Conservation (phyloP, 2,888 invertebrate species). For the Erebia aethiops region DNA sequence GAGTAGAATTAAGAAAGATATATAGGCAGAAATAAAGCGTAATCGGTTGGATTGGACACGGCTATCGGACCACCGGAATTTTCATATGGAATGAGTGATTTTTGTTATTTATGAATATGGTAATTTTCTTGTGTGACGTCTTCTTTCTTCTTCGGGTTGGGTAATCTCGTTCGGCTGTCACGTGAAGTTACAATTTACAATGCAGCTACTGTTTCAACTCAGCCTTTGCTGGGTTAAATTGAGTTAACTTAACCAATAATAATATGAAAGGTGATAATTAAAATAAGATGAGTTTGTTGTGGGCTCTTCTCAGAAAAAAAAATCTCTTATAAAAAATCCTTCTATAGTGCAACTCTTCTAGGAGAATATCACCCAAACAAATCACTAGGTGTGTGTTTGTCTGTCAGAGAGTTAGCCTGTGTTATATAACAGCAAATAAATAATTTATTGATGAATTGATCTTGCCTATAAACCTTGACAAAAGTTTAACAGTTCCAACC, state of each 20-base stretch:
- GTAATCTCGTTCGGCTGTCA: constrained; percentile 10
- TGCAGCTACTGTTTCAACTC: constrained; percentile 6
- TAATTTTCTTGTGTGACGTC: constrained; percentile 25
- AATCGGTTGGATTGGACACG: constrained; percentile 66
- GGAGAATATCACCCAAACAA: too few relatives aligned
- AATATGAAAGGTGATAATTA: too few relatives aligned
- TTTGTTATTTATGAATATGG: constrained; percentile 37
- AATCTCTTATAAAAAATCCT: too few relatives aligned
- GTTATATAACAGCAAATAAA: too few relatives aligned
- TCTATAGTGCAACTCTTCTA: too few relatives aligned
- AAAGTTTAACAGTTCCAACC: too few relatives aligned
- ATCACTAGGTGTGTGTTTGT: too few relatives aligned
- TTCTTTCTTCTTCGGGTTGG: constrained; percentile 17
- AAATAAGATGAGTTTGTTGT: too few relatives aligned
- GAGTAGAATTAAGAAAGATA: constrained; percentile 30
- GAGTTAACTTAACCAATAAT: background rate
- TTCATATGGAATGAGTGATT: constrained; percentile 28
- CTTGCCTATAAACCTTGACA: too few relatives aligned
- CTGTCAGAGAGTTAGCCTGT: too few relatives aligned
- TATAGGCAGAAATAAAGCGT: constrained; percentile 64
- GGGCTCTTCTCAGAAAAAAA: too few relatives aligned
- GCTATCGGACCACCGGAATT: constrained; percentile 46
- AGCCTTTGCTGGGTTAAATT: background rate
- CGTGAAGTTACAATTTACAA: constrained; percentile 14
- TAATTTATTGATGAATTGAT: too few relatives aligned